phyloP scores from a whole-genome alignment of 2,113 vertebrate species.

The Prionailurus bengalensis region DNA sequence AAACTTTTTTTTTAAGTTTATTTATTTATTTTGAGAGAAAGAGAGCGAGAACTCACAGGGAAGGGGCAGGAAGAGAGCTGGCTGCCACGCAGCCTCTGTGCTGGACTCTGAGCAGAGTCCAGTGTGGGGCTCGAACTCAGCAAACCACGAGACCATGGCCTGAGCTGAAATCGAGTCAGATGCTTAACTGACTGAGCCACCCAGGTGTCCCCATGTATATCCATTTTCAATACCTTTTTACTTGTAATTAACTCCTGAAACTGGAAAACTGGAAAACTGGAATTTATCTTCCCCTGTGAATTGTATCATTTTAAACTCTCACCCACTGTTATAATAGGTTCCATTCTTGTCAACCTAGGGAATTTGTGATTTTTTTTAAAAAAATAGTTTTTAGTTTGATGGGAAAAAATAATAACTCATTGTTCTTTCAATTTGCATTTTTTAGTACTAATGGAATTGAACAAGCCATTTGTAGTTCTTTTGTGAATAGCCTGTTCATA shows the following conservation, averaged over 20 bases:
- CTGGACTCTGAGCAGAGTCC: too few species aligned
- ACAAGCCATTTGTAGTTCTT: background rate
- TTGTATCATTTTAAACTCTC: background rate
- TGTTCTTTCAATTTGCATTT: background rate
- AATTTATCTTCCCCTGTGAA: background rate
- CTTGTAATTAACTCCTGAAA: background rate
- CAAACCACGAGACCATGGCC: too few species aligned
- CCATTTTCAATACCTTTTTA: background rate
- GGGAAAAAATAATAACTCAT: conserved; percentile 20
- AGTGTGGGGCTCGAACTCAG: too few species aligned
- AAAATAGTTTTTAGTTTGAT: conserved; percentile 28
- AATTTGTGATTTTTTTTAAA: background rate
- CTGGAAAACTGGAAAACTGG: background rate
- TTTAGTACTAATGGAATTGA: conserved; percentile 14
- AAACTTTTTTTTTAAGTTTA: too few species aligned
- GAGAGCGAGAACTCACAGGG: too few species aligned
- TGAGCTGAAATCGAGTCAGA: too few species aligned
- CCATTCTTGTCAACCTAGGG: background rate
- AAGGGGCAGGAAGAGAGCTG: too few species aligned
- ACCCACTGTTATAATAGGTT: background rate
- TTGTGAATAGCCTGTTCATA: background rate
- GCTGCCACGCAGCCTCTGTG: too few species aligned
- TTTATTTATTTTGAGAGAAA: too few species aligned
- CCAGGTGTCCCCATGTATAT: background rate
- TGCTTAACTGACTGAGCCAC: too few species aligned